A percentile compares a stretch with the other conserved stretches of the same genome.
These are phyloP conservation scores for Hypothenemus hampei DNA, from an alignment of 1,140 invertebrate species.

Conservation along the genomic window DNA sequence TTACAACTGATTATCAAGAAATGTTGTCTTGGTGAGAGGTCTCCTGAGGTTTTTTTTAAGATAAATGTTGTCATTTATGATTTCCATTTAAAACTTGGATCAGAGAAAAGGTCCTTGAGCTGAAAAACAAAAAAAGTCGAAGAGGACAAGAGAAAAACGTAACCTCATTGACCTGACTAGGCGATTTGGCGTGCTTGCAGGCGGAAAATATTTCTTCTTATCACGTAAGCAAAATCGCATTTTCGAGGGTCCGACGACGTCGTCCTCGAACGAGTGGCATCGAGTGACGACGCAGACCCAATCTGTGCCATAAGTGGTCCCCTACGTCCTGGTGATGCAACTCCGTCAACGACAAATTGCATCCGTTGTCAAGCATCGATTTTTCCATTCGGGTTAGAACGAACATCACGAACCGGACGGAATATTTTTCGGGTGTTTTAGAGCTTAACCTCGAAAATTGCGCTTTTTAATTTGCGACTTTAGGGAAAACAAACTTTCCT, in stretches of 20 bases:
- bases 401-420: no score
- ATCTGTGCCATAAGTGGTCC: constrained; percentile 28
- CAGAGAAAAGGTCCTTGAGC: no score
- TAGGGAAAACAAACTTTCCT: no score
- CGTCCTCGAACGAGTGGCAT: constrained; percentile 11
- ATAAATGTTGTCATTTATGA: no score
- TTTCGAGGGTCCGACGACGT: constrained; percentile 30
- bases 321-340: constrained; percentile 8
- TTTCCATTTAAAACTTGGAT: no score
- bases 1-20: no score
- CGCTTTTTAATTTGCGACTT: no score
- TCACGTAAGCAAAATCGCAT: constrained; percentile 31
- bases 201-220: constrained; percentile 30
- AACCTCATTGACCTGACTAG: constrained; percentile 27
- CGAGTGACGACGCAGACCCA: constrained; percentile 13
- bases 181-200: constrained; percentile 24
- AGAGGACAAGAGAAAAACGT: no score
- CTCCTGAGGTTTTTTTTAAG: no score
- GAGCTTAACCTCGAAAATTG: no score
- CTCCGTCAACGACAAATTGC: constrained; percentile 26
- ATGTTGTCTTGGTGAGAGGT: no score
- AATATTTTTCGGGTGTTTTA: no score
- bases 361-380: constrained; percentile 30
- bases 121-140: constrained; percentile 17
- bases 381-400: constrained; percentile 20